Conservation (phyloP, 2,888 invertebrate species). For the Catocala fraxini region DNA sequence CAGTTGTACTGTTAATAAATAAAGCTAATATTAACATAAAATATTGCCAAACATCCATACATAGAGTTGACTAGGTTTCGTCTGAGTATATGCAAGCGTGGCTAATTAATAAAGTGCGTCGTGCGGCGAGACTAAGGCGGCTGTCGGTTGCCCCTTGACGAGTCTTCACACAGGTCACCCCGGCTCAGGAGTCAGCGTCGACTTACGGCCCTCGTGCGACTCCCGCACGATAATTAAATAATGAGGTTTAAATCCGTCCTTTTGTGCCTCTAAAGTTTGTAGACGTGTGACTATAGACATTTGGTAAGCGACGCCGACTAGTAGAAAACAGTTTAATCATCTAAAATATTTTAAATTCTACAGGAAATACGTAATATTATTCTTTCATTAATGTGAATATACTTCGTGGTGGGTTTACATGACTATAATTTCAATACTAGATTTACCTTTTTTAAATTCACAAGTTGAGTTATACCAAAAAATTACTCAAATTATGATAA, state of each 20-base stretch:
- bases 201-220: slow-evolving; percentile 71
- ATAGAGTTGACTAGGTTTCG: slow-evolving; percentile 30
- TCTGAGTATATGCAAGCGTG: slow-evolving; percentile 45
- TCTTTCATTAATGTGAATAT: no score
- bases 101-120: slow-evolving; percentile 78
- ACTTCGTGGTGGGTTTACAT: no score
- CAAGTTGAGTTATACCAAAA: no score
- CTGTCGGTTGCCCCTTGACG: slow-evolving; percentile 64
- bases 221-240: slow-evolving; percentile 79
- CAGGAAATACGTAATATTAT: no score
- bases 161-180: slow-evolving; percentile 71
- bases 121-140: slow-evolving; percentile 64
- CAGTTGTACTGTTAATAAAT: no score
- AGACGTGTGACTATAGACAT: slow-evolving; percentile 40
- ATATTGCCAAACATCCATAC: no score
- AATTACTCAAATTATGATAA: no score
- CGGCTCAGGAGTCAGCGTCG: slow-evolving; percentile 59
- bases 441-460: no score
- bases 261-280: slow-evolving; percentile 48
- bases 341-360: no score
- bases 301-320: slow-evolving; percentile 22
- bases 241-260: slow-evolving; percentile 74
- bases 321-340: not conserved
- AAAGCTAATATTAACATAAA: no score
- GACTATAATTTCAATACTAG: no score